phyloP scores from a whole-genome alignment of 2,113 vertebrate genomes.

The Chloropsis cyanopogon region DNA sequence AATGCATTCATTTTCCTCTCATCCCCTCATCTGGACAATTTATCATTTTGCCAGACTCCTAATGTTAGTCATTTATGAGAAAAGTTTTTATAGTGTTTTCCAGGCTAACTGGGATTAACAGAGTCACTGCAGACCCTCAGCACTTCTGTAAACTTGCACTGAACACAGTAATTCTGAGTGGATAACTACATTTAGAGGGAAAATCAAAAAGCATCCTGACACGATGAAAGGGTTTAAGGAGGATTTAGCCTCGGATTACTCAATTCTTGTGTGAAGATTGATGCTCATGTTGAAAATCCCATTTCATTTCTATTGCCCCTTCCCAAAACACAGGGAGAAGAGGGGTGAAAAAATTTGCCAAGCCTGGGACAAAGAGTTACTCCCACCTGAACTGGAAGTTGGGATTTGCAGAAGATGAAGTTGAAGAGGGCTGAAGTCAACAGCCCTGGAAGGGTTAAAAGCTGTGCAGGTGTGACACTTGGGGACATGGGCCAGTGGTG shows the following conservation, averaged over 20 bases:
- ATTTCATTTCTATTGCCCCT: background rate
- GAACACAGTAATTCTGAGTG: background rate
- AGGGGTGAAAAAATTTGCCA: background rate
- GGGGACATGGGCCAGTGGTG: background rate
- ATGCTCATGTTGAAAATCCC: background rate
- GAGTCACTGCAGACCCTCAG: rapidly evolving
- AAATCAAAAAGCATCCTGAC: background rate
- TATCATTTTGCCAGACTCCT: background rate
- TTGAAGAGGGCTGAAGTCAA: background rate
- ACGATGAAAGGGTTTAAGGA: background rate
- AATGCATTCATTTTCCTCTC: constrained; percentile 13
- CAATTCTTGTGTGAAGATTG: background rate
- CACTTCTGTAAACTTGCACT: background rate
- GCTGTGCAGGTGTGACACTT: background rate
- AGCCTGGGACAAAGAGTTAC: background rate
- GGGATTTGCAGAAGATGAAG: background rate
- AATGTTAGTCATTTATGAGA: background rate
- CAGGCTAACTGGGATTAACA: background rate
- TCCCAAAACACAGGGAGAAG: background rate
- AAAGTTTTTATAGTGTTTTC: background rate
- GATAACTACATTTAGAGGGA: background rate
- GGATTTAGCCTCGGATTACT: background rate
- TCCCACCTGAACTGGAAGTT: background rate
- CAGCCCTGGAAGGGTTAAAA: background rate
- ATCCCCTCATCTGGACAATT: background rate